These are phyloP conservation scores for Pediacus dermestoides DNA, from an alignment of 2,888 invertebrate species.

Conservation along the genomic window DNA sequence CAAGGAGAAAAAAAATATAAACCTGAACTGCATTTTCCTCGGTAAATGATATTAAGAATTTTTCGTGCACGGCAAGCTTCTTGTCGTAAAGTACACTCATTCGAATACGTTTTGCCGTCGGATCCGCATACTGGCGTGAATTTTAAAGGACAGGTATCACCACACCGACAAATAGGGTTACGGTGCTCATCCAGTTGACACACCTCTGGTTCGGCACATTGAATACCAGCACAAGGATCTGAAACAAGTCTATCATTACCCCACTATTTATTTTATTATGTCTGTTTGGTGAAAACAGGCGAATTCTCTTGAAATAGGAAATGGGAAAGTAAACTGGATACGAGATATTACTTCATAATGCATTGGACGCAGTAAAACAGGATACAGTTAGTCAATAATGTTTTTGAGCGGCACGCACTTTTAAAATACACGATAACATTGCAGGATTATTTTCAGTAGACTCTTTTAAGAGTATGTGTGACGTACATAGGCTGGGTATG, in stretches of 20 bases:
- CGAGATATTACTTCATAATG: too few relatives aligned
- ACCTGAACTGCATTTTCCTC: conserved; percentile 82
- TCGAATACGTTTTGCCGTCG: conserved; percentile 77
- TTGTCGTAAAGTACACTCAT: conserved; percentile 77
- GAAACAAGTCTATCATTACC: conserved; percentile 36
- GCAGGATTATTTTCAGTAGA: too few relatives aligned
- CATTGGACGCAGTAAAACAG: too few relatives aligned
- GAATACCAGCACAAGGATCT: conserved; percentile 82
- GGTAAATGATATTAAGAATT: conserved; percentile 72
- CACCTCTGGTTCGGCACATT: conserved; percentile 74
- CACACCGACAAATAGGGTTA: conserved; percentile 75
- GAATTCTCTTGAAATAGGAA: not conserved
- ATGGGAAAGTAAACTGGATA: too few relatives aligned
- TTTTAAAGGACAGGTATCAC: conserved; percentile 71
- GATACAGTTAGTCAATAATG: too few relatives aligned
- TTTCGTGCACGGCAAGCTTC: conserved; percentile 75
- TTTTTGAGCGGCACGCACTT: too few relatives aligned
- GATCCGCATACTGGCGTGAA: conserved; percentile 74
- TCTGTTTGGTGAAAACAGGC: not conserved
- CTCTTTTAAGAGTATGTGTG: too few relatives aligned
- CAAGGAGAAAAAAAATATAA: conserved; percentile 2
- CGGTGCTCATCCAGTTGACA: conserved; percentile 79
- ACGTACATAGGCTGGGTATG: too few relatives aligned
- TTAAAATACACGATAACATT: too few relatives aligned
- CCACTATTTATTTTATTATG: not conserved